Conservation (phyloP, 1,140 invertebrate genomes). For the Eufriesea mexicana region DNA sequence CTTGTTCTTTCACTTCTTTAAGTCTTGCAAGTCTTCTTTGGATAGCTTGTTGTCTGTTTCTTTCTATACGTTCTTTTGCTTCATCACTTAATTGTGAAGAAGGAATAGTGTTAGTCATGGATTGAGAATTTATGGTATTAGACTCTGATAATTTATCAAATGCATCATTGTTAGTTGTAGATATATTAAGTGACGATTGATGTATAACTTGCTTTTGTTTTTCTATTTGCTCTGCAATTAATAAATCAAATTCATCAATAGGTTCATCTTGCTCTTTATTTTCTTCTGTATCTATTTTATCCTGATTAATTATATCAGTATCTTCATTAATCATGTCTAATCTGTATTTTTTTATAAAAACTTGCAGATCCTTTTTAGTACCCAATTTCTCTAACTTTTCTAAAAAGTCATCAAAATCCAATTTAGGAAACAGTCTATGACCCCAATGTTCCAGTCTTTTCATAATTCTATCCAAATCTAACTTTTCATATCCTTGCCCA, state of each 20-base stretch:
- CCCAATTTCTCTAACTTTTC: slow-evolving; percentile 92
- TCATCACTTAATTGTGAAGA: slow-evolving; percentile 66
- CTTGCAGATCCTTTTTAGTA: slow-evolving; percentile 86
- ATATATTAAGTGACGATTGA: slow-evolving; percentile 9
- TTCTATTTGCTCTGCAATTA: slow-evolving; percentile 80
- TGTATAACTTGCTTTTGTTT: slow-evolving; percentile 62
- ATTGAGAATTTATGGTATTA: not conserved
- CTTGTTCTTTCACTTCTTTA: slow-evolving; percentile 45
- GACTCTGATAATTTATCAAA: slow-evolving; percentile 48
- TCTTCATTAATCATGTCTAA: slow-evolving; percentile 83
- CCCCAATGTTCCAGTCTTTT: slow-evolving; percentile 95
- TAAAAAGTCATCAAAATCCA: slow-evolving; percentile 92
- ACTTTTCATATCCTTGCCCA: slow-evolving; percentile 92
- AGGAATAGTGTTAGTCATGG: not conserved
- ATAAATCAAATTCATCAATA: slow-evolving; percentile 82
- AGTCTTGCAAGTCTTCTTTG: slow-evolving; percentile 65
- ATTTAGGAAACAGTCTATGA: slow-evolving; percentile 94
- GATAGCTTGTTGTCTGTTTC: slow-evolving; percentile 70
- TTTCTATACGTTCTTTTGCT: slow-evolving; percentile 70
- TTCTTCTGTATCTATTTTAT: slow-evolving; percentile 69
- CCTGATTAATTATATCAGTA: slow-evolving; percentile 63
- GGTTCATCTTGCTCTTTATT: slow-evolving; percentile 68
- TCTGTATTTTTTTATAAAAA: slow-evolving; percentile 85
- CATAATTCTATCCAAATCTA: slow-evolving; percentile 92
- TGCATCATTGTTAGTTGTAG: slow-evolving; percentile 22